Conservation (phyloP, 2,797 vertebrate species). For the Hylomyscus alleni region DNA sequence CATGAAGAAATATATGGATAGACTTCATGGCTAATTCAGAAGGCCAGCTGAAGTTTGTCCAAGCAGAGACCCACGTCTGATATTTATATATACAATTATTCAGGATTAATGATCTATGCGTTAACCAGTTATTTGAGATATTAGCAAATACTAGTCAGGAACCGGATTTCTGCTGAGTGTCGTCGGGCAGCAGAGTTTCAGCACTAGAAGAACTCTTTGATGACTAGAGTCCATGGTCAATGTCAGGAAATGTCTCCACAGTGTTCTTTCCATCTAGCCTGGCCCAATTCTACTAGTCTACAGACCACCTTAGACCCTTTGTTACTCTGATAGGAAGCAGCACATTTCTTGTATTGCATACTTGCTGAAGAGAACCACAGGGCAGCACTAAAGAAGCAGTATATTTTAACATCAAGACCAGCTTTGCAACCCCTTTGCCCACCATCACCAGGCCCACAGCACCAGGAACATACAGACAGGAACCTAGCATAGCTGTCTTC, state of each 20-base stretch:
- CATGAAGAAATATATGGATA: not conserved
- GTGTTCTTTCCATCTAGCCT: not conserved
- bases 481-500: not conserved
- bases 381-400: not conserved
- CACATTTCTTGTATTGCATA: not conserved
- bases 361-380: not conserved
- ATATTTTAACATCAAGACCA: slow-evolving; percentile 18
- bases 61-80: not conserved
- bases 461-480: not conserved
- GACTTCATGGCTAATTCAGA: not conserved
- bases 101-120: not conserved
- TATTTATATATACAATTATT: not conserved
- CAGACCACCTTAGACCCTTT: not conserved
- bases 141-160: not conserved
- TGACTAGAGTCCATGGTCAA: not conserved
- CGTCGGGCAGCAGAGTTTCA: too few relatives aligned
- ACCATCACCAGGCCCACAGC: not conserved
- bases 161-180: not conserved
- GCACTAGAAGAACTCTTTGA: not conserved
- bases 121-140: not conserved
- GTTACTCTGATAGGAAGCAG: slow-evolving; percentile 8
- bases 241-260: not conserved
- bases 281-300: not conserved
- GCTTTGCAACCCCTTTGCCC: not conserved
- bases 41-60: not conserved